A percentile compares a stretch with the other conserved stretches of the same genome.
These are phyloP conservation scores for Lagria hirta DNA, from an alignment of 2,888 invertebrate genomes.

Conservation along the genomic window DNA sequence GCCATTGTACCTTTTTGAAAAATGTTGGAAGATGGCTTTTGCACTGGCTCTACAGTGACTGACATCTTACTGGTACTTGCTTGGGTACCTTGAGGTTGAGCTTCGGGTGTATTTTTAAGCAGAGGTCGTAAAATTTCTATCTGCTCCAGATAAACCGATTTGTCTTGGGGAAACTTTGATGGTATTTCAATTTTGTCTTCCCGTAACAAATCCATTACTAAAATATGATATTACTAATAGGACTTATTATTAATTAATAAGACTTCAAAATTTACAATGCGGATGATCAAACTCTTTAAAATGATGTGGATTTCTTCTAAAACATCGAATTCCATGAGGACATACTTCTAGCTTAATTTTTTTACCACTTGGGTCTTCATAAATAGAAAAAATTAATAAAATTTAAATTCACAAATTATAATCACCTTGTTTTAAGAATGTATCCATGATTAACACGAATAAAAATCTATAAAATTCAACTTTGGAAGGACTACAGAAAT, in stretches of 20 bases:
- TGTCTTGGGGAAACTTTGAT: conserved; percentile 55
- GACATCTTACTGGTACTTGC: conserved; percentile 2
- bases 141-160: conserved; percentile 63
- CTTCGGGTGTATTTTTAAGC: conserved; percentile 6
- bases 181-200: conserved; percentile 60
- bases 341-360: conserved; percentile 60
- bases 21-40: conserved; percentile 58
- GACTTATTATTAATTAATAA: not conserved
- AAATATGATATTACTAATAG: conserved; percentile 18
- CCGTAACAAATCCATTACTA: conserved; percentile 68
- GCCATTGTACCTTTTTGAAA: conserved; percentile 62
- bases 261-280: conserved; percentile 64
- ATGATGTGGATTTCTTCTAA: conserved; percentile 81
- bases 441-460: no score
- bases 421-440: conserved; percentile 8
- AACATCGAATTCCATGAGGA: conserved; percentile 76
- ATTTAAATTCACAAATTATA: not conserved
- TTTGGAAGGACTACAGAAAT: no score
- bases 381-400: conserved; percentile 1
- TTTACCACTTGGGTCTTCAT: conserved; percentile 26
- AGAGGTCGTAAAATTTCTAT: conserved; percentile 56
- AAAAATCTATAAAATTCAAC: no score
- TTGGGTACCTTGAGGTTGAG: conserved; percentile 1
- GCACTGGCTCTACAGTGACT: conserved; percentile 57
- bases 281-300: conserved; percentile 79